phyloP scores from a whole-genome alignment of 2,888 invertebrate species.

The Dryobota labecula region DNA sequence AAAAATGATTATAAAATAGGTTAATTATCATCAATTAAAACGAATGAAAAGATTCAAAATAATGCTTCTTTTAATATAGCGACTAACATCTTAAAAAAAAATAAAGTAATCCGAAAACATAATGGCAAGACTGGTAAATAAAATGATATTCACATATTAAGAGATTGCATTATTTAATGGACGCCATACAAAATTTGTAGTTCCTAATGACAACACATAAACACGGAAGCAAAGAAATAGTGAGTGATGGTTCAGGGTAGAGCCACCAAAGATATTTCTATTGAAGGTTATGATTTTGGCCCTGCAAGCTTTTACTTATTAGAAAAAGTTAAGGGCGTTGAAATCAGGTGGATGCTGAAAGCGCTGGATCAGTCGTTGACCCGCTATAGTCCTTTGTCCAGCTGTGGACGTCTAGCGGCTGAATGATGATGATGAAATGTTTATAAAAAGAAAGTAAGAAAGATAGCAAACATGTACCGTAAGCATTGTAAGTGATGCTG shows the following conservation, averaged over 20 bases:
- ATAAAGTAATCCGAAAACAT: not conserved
- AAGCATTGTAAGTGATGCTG: conserved; percentile 84
- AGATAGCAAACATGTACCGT: conserved; percentile 74
- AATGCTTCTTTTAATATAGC: not conserved
- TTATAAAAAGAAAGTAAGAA: conserved; percentile 11
- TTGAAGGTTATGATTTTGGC: too few species aligned
- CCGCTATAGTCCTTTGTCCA: too few species aligned
- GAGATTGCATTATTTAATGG: not conserved
- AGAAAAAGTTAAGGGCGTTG: too few species aligned
- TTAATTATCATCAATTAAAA: conserved; percentile 30
- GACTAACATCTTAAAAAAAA: not conserved
- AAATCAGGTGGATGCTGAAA: not conserved
- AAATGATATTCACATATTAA: not conserved
- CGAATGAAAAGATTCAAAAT: conserved; percentile 1
- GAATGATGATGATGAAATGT: too few species aligned
- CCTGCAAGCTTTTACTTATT: too few species aligned
- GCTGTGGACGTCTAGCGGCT: too few species aligned
- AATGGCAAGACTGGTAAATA: too few species aligned
- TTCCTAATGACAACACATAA: too few species aligned
- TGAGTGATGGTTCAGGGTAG: too few species aligned
- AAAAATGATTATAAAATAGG: conserved; percentile 35
- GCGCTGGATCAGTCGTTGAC: too few species aligned
- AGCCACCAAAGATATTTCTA: too few species aligned
- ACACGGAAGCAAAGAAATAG: too few species aligned
- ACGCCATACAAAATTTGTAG: not conserved